A percentile compares a stretch with the other conserved stretches of the same genome.
Evolutionary conservation across 2,888 invertebrate genomes (phyloP).

Genomic region (Balanococcus diminutus): DNA sequence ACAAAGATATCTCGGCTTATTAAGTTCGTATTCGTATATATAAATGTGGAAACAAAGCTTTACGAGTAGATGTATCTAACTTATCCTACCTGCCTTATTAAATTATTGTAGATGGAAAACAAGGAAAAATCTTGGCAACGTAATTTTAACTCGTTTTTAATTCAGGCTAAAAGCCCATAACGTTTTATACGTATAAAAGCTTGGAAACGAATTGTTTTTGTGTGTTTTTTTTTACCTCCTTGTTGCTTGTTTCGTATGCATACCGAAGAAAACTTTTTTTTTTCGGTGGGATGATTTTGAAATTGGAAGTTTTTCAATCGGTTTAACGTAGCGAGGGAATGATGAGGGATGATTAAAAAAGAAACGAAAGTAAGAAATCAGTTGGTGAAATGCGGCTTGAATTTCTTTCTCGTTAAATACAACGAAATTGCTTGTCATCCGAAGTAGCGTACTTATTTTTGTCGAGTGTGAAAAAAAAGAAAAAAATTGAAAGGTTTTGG

Average conservation of each 20-base stretch:
- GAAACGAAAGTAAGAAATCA: not conserved
- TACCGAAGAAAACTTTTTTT: not conserved
- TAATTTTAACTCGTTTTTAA: slow-evolving; percentile 11
- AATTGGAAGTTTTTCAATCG: not conserved
- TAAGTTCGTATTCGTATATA: not conserved
- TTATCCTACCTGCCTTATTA: not conserved
- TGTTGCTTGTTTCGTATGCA: not conserved
- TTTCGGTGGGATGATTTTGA: not conserved
- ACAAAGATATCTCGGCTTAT: slow-evolving; percentile 9
- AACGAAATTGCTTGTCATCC: not conserved
- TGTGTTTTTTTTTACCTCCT: not conserved
- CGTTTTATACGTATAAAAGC: not conserved
- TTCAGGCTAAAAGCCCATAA: not conserved
- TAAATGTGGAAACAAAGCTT: not conserved
- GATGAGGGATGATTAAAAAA: not conserved
- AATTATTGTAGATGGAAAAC: not conserved
- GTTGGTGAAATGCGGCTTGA: not conserved
- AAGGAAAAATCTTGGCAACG: not conserved
- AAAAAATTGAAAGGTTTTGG: not conserved
- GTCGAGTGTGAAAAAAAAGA: not conserved
- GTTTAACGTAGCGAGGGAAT: not conserved
- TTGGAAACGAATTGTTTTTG: not conserved
- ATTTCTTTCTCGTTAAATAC: not conserved
- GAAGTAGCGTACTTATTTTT: not conserved
- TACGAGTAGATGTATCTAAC: not conserved